Evolutionary conservation across 2,113 vertebrate species (phyloP), one percentile per base, ranked within the genome.

Genomic region (Phocoena sinus): DNA sequence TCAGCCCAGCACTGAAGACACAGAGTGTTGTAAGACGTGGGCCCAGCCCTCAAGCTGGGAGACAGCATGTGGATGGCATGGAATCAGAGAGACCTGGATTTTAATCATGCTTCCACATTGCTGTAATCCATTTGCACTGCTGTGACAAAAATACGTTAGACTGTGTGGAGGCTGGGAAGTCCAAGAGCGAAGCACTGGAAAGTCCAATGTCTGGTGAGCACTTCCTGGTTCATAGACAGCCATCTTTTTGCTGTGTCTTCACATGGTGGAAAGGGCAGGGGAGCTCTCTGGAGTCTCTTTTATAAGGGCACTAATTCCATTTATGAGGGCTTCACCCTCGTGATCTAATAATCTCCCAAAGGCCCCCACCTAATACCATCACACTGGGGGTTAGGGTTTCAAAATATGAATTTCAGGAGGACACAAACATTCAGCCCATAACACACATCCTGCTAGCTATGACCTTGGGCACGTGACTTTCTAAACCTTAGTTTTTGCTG

Each of bases 401-500:
- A 67, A 25, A 28, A 12, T 26, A 56, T 1, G 38, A 58, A 38
- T 47, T 56, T 95, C 67, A 74, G 21, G 47, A 47, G 31, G 53
- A 88, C 50, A 31, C 58, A 14, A 23, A 41, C 41, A 44, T 73
- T 87, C 44, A 25, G 2, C 67, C 8, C 26, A 3, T 6, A 38
- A 31, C 23, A 44, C 47, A 20, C 47, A 20, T 31, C 50, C 65
- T 86, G 31, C n/a, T 79, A 56, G 25, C 20, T 73, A 1, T 82
- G 33, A 63, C 44, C 81, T 81, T 31, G 26, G 41, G n/a, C 25
- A 92, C 17, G 11, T 56, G 71, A 63, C 73, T 83, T 85, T 33
- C 71, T 80, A 84, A 85, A 28, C 1, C 33, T 93, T 85, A 26
- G 44, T 68, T 82, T 94, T 93, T 85, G 60, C 21, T 80, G 76